Base-by-base conservation (phyloP, 2,888 invertebrate genomes). In the Fragum sueziense region DNA sequence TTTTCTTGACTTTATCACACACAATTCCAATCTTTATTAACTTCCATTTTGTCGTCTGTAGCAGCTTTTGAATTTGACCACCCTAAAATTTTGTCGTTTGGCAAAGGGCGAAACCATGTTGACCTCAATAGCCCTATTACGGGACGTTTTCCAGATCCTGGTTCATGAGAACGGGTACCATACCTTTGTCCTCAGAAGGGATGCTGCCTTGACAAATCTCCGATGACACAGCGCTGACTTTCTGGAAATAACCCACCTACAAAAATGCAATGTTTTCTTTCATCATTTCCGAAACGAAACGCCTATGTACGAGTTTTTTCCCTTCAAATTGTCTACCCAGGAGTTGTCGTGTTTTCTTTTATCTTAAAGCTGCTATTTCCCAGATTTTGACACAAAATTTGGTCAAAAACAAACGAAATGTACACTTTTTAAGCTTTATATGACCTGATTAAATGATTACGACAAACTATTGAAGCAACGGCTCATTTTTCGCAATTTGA, bases 191-290 rank as follows among this genome's bases (percentile, higher is more conserved):
- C 34, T 33, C 34, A 0, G 0, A 7, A 20, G 62, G 62, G 4
- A 62, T 31, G 9, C n/a, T 33, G 22, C 62, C 62, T 9, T 62
- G 62, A 34, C 62, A 62, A n/a, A 29, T 62, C n/a, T 33, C 33
- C 4, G 33, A 29, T 9, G 34, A 62, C 2, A 62, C n/a, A 4
- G 62, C 31, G 9, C n/a, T 14, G 9, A 20, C n/a, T 17, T 4
- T 29, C 17, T 62, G 27, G 25, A 62, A 33, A 29, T 62, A 62
- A 1, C 33, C 62, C 7, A 62, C 34, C 62, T 62, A 33, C 33
- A 62, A 34, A 0, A 33, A 31, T 9, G n/a, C n/a, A 54, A 54
- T 7, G 7, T 7, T 7, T 54, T 54, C 11, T 7, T 7, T 17
- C 54, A 54, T 22, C 11, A 54, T n/a, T n/a, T 11, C 7, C 7